Evolutionary conservation across 2,113 vertebrate species (phyloP), one percentile per base, ranked within the genome.

Genomic region (Corythaeola cristata): DNA sequence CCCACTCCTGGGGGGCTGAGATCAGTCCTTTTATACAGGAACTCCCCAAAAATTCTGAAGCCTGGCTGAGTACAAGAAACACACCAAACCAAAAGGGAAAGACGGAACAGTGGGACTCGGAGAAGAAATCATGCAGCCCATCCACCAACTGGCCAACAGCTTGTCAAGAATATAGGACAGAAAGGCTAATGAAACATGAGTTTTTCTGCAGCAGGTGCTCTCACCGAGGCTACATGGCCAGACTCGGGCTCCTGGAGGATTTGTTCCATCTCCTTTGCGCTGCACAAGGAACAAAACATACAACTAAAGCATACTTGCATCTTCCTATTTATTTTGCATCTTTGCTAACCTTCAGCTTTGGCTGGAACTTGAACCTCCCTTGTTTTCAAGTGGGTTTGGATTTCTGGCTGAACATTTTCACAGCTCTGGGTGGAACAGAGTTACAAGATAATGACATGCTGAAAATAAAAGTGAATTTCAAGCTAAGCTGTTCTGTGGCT

Each of bases 321-420:
- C 89, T 95, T 90, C 59, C 55, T 85, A 22, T 95, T 93, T 94
- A 89, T 89, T 87, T 55, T 67, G 50, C 83, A 88, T 78, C 58
- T 81, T 84, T 26, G 27, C 0, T 44, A 95, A 85, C 82, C 58
- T 83, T 92, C 47, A 88, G 87, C 88, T 94, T 77, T 88, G 96
- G 75, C 85, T 95, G 80, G 77, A 80, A 85, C 84, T 62, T 49
- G 56, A 96, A 91, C 69, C 41, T 85, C 73, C 50, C 69, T 64
- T 90, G 93, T 95, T 77, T 62, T 94, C 82, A 88, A 81, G 63
- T 73, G 85, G 78, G 77, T 92, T 97, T 93, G 88, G 88, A 78
- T 83, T 88, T 50, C 81, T 96, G 83, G 74, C 85, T 88, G 95
- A 97, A 97, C 92, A 95, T 95, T 92, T 96, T 95, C 96, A 94